A percentile compares a stretch with the other conserved stretches of the same genome.
phyloP scores from a whole-genome alignment of 1,140 invertebrate genomes.

The Anadara kagoshimensis region DNA sequence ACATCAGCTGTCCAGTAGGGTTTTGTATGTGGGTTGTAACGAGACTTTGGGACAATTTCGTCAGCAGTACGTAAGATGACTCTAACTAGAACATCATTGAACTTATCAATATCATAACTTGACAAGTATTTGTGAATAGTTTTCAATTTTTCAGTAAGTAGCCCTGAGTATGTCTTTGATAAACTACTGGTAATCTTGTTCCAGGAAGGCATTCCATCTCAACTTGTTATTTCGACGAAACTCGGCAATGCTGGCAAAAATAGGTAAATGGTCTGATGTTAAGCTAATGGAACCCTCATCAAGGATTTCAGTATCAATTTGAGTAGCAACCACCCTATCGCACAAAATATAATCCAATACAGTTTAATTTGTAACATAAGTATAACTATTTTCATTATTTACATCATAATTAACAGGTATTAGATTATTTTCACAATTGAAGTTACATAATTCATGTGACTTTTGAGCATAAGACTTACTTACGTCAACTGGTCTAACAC shows the following conservation, averaged over 20 bases:
- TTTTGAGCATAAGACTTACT: background rate
- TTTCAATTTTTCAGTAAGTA: background rate
- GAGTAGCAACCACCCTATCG: background rate
- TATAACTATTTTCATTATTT: background rate
- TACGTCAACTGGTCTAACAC: background rate
- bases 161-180: background rate
- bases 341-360: conserved; percentile 16
- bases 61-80: background rate
- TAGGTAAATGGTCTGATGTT: background rate
- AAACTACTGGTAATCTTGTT: background rate
- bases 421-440: background rate
- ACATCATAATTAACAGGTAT: background rate
- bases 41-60: background rate
- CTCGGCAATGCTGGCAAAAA: background rate
- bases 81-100: background rate
- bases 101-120: background rate
- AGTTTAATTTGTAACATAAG: conserved; percentile 4
- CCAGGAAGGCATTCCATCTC: background rate
- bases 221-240: background rate
- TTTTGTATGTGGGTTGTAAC: conserved; percentile 8
- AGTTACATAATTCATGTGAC: background rate
- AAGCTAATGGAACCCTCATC: conserved; percentile 8
- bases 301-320: conserved; percentile 6
- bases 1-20: too few relatives aligned
- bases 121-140: background rate